Base-by-base conservation (phyloP, 2,888 invertebrate species). In the Synanthedon myopaeformis region DNA sequence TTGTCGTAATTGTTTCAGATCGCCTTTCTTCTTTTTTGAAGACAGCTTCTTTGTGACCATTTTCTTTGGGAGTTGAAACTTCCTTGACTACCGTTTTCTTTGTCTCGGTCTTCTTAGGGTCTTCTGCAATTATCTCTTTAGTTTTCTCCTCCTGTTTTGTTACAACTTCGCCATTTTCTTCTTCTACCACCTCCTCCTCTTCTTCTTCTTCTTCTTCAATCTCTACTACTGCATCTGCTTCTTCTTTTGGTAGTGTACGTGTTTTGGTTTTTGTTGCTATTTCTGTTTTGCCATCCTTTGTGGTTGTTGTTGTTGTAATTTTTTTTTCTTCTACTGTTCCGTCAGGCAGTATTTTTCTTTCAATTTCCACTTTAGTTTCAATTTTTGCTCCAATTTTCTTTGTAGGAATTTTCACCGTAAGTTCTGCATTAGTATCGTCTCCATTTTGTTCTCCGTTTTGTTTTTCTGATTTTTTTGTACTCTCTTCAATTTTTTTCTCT, bases 251-350 rank as follows among this genome's bases (percentile, higher is more conserved):
- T 58, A 79, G 71, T 48, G 72, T 79, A 57, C 65, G 77, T n/a
- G 80, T 86, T 64, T 86, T 82, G 13, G 78, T 86, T 70, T 78
- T 79, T 6, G 84, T 85, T 61, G 70, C 73, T 13, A 81, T 84
- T 67, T 83, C 81, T 35, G 82, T 84, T 62, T 73, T 84, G 12
- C 87, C 87, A 59, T 87, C 82, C 53, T 79, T 69, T 5, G 82
- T 87, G 2, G 84, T 86, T 67, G 71, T 85, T 45, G 85, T 87
- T 49, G 73, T 87, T 10, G 87, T 87, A 23, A 76, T 85, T 69
- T 82, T 86, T 2, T 76, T 65, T 73, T 87, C 87, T 63, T 86
- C 78, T 14, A 77, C 59, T 28, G 75, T 70, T 1, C 86, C 87
- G 69, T 87, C 83, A 0, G 86, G 78, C 57, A 84, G 67, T 60